Percentiles rank a stretch among this genome's conserved stretches.
Evolutionary conservation across 2,113 vertebrate genomes (phyloP).

Genomic region (Macrotus californicus): DNA sequence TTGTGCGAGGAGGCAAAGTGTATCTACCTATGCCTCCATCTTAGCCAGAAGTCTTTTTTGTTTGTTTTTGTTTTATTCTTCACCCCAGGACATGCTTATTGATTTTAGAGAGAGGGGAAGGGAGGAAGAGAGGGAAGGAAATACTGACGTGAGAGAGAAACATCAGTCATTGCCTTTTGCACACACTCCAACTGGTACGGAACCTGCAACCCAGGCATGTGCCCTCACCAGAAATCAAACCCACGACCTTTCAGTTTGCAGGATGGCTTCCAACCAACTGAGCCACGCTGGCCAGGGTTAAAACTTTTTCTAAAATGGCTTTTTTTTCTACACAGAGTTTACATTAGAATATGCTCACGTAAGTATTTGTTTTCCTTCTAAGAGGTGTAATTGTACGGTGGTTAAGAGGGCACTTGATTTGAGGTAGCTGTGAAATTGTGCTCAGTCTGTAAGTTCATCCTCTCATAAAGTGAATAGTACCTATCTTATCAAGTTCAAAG

Average conservation of each 20-base stretch:
- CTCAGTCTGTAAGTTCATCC: background rate
- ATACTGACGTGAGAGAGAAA: background rate
- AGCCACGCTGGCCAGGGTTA: background rate
- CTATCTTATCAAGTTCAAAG: background rate
- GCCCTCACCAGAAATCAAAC: background rate
- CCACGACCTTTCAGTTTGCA: background rate
- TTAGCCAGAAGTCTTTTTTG: too few relatives aligned
- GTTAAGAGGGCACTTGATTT: constrained; percentile 10
- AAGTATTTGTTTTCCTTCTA: background rate
- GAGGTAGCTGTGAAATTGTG: background rate
- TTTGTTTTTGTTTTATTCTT: background rate
- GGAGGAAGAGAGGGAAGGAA: background rate
- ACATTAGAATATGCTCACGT: background rate
- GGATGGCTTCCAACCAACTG: background rate
- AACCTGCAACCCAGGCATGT: background rate
- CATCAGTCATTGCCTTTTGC: background rate
- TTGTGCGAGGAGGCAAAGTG: too few relatives aligned
- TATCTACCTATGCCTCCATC: too few relatives aligned
- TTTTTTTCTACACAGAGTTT: background rate
- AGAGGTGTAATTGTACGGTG: background rate
- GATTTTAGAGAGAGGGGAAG: background rate
- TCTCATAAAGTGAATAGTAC: background rate
- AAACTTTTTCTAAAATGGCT: background rate
- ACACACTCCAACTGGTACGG: background rate
- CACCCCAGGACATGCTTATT: background rate